Conservation (phyloP, 23 tunicate species). For the Pegea sp. region DNA sequence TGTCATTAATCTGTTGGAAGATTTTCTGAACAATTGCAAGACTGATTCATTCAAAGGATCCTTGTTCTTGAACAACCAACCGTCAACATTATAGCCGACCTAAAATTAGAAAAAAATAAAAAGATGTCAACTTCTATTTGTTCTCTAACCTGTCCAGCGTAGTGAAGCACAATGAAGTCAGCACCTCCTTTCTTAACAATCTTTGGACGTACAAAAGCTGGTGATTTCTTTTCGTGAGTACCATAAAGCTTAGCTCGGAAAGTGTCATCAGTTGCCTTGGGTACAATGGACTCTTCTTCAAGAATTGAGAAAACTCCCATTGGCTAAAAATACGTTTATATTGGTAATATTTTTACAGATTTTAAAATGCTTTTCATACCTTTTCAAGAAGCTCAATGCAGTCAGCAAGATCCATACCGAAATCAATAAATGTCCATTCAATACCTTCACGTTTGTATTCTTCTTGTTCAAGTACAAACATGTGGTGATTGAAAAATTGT, state of each 20-base stretch:
- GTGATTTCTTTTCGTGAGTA: constrained; percentile 74
- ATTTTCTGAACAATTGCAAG: constrained; percentile 50
- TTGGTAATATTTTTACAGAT: not conserved
- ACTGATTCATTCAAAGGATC: constrained; percentile 87
- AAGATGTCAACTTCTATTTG: not conserved
- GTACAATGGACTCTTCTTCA: constrained; percentile 96
- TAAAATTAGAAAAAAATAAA: constrained; percentile 2
- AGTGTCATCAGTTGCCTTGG: constrained; percentile 81
- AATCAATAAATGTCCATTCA: constrained; percentile 95
- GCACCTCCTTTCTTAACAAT: constrained; percentile 81
- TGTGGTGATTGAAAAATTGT: constrained; percentile 99
- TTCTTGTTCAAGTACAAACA: constrained; percentile 99
- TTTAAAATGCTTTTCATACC: constrained; percentile 8
- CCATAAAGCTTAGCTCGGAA: constrained; percentile 82
- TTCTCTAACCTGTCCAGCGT: constrained; percentile 65
- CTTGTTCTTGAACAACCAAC: constrained; percentile 90
- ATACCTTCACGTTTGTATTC: constrained; percentile 98
- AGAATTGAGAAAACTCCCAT: constrained; percentile 92
- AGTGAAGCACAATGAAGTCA: constrained; percentile 82
- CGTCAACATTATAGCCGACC: constrained; percentile 87
- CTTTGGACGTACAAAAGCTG: constrained; percentile 66
- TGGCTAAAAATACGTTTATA: constrained; percentile 20
- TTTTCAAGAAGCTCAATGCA: constrained; percentile 92
- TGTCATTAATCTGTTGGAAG: constrained; percentile 57
- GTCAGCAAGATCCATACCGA: constrained; percentile 99